phyloP scores from a whole-genome alignment of 2,888 invertebrate genomes.

The Bombylius discolor region DNA sequence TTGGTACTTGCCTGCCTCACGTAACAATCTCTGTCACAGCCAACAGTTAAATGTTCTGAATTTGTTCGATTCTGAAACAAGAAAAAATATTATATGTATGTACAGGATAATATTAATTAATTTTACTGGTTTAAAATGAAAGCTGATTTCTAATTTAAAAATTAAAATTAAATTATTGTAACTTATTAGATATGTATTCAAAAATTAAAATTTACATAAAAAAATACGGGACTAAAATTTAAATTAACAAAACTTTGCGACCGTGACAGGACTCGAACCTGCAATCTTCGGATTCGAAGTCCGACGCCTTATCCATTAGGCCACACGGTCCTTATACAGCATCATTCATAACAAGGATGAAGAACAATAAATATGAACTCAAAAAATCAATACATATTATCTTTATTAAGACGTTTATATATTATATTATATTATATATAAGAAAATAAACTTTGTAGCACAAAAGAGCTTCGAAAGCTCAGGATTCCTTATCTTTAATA shows the following conservation, averaged over 20 bases:
- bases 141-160: too few species aligned
- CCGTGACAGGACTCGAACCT: conserved; percentile 39
- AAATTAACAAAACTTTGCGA: conserved; percentile 16
- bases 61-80: conserved; percentile 51
- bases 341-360: background rate
- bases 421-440: too few species aligned
- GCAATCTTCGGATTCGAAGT: conserved; percentile 39
- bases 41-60: conserved; percentile 32
- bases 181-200: too few species aligned
- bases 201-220: background rate
- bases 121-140: too few species aligned
- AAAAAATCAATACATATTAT: conserved; percentile 1
- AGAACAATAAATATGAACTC: background rate
- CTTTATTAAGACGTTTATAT: too few species aligned
- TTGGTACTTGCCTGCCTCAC: conserved; percentile 50
- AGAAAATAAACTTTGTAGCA: too few species aligned
- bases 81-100: background rate
- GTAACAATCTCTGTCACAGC: conserved; percentile 57
- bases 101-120: too few species aligned
- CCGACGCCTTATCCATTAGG: conserved; percentile 39
- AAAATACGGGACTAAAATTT: conserved; percentile 13
- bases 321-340: conserved; percentile 27
- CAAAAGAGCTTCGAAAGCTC: too few species aligned
- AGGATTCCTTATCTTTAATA: too few species aligned
- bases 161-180: too few species aligned